Evolutionary conservation across 1,140 invertebrate genomes (phyloP), one percentile per base, ranked within the genome.

Genomic region (Phortica variegata): DNA sequence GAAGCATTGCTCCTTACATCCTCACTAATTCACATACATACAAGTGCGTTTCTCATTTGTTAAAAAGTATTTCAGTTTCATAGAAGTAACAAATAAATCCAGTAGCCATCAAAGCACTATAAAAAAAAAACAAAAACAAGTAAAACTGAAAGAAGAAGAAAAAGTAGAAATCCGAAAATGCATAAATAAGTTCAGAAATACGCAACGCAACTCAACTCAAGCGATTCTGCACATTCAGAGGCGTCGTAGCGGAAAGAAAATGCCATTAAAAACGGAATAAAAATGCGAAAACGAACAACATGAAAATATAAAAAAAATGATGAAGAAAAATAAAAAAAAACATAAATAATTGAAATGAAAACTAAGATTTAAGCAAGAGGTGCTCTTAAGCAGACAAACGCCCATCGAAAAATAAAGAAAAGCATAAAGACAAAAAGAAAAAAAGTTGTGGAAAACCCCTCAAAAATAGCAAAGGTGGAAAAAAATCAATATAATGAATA

Each of bases 251-350:
- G 61, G 58, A 65, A 65, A 65, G 61, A 61, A 26, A 65, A 65
- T 66, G 61, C 61, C 61, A 65, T 65, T 65, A 65, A 65, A 65
- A 66, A 66, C 61, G 61, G 58, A 65, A 65, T 65, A 65, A 61
- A 61, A 61, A 61, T 60, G 53, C 61, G 65, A 56, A 61, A 65
- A 53, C 47, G 5, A 34, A 34, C 6, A 29, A 34, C 8, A 34
- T 8, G n/a, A 34, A 34, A 34, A 34, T 8, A 36, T 13, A 17
- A 34, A 34, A 13, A 13, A 34, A 34, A 34, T 6, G n/a, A 15
- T 9, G 4, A 47, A 52, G 51, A 38, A 34, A 26, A 21, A 43
- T 47, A 31, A 41, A 39, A 29, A 47, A 59, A 56, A 59, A 38
- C 47, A 29, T 39, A 55, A 47, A 52, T 53, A 56, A 65, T 65